Evolutionary conservation across 2,888 invertebrate genomes (phyloP).

Genomic region (Emmelina monodactyla): DNA sequence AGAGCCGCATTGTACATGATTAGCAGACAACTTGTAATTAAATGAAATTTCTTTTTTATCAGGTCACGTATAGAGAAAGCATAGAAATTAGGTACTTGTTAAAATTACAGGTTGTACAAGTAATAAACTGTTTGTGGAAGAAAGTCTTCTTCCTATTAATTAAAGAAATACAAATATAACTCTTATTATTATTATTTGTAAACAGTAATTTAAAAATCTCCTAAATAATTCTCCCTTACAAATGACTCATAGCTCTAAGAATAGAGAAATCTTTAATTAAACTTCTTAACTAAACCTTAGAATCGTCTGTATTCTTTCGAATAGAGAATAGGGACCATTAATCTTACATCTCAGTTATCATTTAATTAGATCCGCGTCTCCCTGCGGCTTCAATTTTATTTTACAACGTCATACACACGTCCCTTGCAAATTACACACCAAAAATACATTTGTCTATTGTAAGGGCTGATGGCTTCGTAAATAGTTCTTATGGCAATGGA

Average conservation of each 20-base stretch:
- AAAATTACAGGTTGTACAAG: too few species aligned
- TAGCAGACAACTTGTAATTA: too few species aligned
- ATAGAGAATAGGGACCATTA: conserved; percentile 43
- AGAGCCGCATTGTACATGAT: too few species aligned
- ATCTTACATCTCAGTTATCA: conserved; percentile 61
- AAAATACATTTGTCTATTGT: conserved; percentile 19
- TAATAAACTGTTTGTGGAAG: too few species aligned
- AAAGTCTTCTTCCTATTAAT: too few species aligned
- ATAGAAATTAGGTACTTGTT: too few species aligned
- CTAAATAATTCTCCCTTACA: neutral
- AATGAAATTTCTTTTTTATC: too few species aligned
- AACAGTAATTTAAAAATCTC: neutral
- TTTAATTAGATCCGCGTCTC: conserved; percentile 62
- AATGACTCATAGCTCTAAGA: neutral
- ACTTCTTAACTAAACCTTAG: neutral
- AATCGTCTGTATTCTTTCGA: conserved; percentile 28
- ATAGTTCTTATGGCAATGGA: conserved; percentile 11
- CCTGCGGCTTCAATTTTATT: conserved; percentile 62
- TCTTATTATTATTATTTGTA: too few species aligned
- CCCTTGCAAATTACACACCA: conserved; percentile 35
- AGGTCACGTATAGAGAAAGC: too few species aligned
- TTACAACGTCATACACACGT: conserved; percentile 65
- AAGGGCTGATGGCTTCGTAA: conserved; percentile 5
- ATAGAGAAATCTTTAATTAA: neutral
- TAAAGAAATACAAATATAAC: too few species aligned